A percentile compares a stretch with the other conserved stretches of the same genome.
phyloP scores from a whole-genome alignment of 2,797 vertebrate genomes.

The Danio jaintianensis region DNA sequence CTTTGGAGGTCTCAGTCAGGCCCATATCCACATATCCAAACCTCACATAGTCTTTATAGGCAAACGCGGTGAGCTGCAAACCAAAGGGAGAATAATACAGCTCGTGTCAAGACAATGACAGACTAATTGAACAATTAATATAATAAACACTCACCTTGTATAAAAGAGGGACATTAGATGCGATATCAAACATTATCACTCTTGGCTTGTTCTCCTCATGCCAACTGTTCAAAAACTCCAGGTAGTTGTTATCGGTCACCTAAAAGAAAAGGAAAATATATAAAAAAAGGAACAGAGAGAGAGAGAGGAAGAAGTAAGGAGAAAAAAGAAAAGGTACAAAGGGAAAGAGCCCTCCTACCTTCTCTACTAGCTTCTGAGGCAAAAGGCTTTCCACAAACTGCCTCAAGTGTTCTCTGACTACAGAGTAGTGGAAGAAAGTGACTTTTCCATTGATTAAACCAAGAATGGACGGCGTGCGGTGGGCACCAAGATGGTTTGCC shows the following conservation, averaged over 20 bases:
- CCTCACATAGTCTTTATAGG: constrained; percentile 88
- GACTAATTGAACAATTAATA: neutral
- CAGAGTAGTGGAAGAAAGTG: constrained; percentile 90
- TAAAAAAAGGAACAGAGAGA: neutral
- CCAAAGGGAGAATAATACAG: constrained; percentile 5
- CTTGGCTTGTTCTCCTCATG: constrained; percentile 92
- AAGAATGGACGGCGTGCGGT: constrained; percentile 90
- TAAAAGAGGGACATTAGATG: constrained; percentile 80
- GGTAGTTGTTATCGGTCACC: constrained; percentile 91
- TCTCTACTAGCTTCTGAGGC: constrained; percentile 88
- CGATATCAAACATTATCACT: constrained; percentile 89
- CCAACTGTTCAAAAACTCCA: constrained; percentile 88
- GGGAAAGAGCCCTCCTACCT: constrained; percentile 72
- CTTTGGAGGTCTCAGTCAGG: constrained; percentile 71
- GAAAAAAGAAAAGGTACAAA: neutral
- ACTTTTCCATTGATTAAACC: constrained; percentile 90
- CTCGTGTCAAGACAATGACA: neutral
- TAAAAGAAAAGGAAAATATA: constrained; percentile 63
- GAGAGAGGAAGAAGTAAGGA: neutral
- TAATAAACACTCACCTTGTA: constrained; percentile 85
- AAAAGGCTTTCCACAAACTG: constrained; percentile 94
- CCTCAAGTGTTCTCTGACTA: constrained; percentile 85
- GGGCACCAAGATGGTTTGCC: constrained; percentile 90
- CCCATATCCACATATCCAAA: constrained; percentile 91
- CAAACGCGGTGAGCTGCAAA: constrained; percentile 88